These are phyloP conservation scores for Boloria selene DNA, from an alignment of 2,888 invertebrate genomes.

Conservation along the genomic window DNA sequence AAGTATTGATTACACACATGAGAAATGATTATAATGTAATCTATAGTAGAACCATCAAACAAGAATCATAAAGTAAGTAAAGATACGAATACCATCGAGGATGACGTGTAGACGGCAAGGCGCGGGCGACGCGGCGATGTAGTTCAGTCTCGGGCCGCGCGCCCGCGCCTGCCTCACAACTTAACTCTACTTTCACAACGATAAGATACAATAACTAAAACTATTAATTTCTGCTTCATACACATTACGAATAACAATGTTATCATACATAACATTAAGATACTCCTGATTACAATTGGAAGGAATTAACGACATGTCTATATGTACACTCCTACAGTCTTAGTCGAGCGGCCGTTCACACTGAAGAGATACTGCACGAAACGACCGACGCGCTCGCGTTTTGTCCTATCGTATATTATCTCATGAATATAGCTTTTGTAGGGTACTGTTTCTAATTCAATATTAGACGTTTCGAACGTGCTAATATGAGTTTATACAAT, in stretches of 20 bases:
- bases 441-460: slow-evolving; percentile 6
- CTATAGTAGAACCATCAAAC: slow-evolving; percentile 74
- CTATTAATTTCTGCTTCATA: slow-evolving; percentile 71
- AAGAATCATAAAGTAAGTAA: slow-evolving; percentile 66
- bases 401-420: neutral
- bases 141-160: slow-evolving; percentile 77
- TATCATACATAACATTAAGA: slow-evolving; percentile 43
- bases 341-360: slow-evolving; percentile 35
- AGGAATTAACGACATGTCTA: slow-evolving; percentile 75
- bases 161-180: slow-evolving; percentile 68
- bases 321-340: slow-evolving; percentile 65
- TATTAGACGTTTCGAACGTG: neutral
- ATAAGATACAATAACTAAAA: slow-evolving; percentile 79
- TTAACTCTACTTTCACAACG: slow-evolving; percentile 78
- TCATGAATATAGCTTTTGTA: slow-evolving; percentile 6
- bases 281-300: slow-evolving; percentile 69
- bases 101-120: slow-evolving; percentile 67
- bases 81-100: slow-evolving; percentile 51
- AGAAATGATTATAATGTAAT: slow-evolving; percentile 64
- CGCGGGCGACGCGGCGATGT: slow-evolving; percentile 61
- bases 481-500: neutral
- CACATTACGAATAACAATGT: slow-evolving; percentile 67
- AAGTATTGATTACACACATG: slow-evolving; percentile 73
- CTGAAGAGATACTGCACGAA: slow-evolving; percentile 27
- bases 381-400: slow-evolving; percentile 34